Base-by-base conservation (phyloP, 2,113 vertebrate genomes). In the Nycticorax nycticorax region DNA sequence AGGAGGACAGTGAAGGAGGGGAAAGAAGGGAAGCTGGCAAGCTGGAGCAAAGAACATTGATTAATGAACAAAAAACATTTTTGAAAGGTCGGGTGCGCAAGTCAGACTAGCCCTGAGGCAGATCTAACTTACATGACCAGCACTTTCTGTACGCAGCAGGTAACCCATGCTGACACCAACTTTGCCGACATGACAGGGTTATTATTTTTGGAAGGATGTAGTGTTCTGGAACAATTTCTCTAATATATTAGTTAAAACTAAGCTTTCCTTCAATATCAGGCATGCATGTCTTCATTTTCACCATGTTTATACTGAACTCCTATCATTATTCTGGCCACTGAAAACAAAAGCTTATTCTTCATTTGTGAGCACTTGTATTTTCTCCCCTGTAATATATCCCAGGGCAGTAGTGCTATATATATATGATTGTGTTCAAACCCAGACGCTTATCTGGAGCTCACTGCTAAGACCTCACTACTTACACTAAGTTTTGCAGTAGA, bases 131-230 rank as follows among this genome's bases (percentile, higher is more conserved):
- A 97, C 89, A 97, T 92, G 96, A 97, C 95, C 91, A 96, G 87
- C 92, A 83, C 89, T 97, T 85, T 97, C 95, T 97, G 96, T 94
- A 87, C 53, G 33, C 73, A 97, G 97, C 93, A 98, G 97, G 97
- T 98, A 98, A 98, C 96, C 97, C 97, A 95, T 94, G 96, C 95
- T 97, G 96, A 98, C 97, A 98, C 96, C 37, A 89, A 97, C 96
- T 97, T 93, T 97, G 95, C 95, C 39, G 78, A 97, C 96, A 98
- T 98, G 96, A 97, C 94, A 96, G 91, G 92, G 94, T 96, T 98
- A 97, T 98, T 98, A 97, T 98, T 98, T 97, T 97, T 97, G 97
- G 96, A 97, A 97, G 95, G 88, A 96, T 97, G 91, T 96, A 96
- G 89, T 45, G 85, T 97, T 98, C 97, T 98, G 97, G 96, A 98